Evolutionary conservation across 2,113 vertebrate species (phyloP).

Genomic region (Grus americana): DNA sequence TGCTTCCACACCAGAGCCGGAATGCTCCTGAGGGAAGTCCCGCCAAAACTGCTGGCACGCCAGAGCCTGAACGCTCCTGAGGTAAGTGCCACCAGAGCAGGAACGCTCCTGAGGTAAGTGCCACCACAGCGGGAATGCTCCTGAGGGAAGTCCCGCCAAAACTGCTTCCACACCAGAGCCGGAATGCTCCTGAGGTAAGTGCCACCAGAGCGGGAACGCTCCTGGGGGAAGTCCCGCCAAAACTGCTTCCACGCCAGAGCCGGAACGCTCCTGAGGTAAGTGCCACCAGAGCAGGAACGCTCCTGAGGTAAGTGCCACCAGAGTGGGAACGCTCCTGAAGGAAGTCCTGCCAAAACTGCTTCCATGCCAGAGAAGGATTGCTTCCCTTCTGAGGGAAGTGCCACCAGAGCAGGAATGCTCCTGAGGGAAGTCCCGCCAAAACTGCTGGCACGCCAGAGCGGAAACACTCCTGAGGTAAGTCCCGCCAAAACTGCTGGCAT

Average conservation of each 20-base stretch:
- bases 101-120: neutral
- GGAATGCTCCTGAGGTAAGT: neutral
- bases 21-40: no score
- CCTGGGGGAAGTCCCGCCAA: no score
- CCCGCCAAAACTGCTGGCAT: neutral
- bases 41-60: fast-evolving
- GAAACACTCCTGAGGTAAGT: neutral
- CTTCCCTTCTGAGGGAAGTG: neutral
- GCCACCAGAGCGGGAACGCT: fast-evolving
- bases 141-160: neutral
- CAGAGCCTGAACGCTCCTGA: no score
- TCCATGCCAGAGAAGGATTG: no score
- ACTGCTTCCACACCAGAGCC: fast-evolving
- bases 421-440: neutral
- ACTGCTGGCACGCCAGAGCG: no score
- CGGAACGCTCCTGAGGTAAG: neutral
- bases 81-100: neutral
- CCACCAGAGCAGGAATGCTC: fast-evolving
- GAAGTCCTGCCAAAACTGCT: no score
- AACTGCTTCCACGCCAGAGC: no score
- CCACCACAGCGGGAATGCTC: neutral
- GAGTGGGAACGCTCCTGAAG: no score
- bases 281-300: fast-evolving
- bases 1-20: fast-evolving
- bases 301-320: no score